Conservation (phyloP, 2,797 vertebrate species). For the Cirrhinus molitorella region DNA sequence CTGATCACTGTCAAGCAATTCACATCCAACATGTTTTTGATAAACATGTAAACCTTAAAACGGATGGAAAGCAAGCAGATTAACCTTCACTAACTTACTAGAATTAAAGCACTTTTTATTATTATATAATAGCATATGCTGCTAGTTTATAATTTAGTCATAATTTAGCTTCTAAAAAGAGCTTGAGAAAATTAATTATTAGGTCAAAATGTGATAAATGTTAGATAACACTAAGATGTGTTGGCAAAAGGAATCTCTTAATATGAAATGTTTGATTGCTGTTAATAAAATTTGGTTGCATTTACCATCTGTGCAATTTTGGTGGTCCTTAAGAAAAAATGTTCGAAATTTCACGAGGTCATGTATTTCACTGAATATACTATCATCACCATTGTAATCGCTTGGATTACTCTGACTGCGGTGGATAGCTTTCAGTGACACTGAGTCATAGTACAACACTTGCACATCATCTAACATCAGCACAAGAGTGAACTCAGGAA, state of each 20-base stretch:
- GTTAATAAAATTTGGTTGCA: background rate
- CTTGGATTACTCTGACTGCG: background rate
- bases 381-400: background rate
- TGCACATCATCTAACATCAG: background rate
- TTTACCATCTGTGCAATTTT: slow-evolving; percentile 5
- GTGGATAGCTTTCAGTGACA: background rate
- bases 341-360: slow-evolving; percentile 11
- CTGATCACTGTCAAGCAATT: slow-evolving; percentile 20
- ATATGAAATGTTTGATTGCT: background rate
- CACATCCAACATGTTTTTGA: slow-evolving; percentile 36
- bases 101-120: background rate
- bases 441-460: slow-evolving; percentile 29
- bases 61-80: background rate
- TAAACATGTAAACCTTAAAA: slow-evolving; percentile 32
- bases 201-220: too few species aligned
- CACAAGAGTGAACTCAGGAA: slow-evolving; percentile 6
- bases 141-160: too few species aligned
- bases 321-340: slow-evolving; percentile 5
- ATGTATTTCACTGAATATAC: slow-evolving; percentile 22
- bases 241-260: background rate
- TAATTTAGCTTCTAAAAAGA: background rate
- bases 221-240: too few species aligned
- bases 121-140: background rate
- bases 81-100: background rate
- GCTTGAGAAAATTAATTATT: background rate